Base-by-base conservation (phyloP, 2,113 vertebrate genomes). In the Mormyrus lacerda region DNA sequence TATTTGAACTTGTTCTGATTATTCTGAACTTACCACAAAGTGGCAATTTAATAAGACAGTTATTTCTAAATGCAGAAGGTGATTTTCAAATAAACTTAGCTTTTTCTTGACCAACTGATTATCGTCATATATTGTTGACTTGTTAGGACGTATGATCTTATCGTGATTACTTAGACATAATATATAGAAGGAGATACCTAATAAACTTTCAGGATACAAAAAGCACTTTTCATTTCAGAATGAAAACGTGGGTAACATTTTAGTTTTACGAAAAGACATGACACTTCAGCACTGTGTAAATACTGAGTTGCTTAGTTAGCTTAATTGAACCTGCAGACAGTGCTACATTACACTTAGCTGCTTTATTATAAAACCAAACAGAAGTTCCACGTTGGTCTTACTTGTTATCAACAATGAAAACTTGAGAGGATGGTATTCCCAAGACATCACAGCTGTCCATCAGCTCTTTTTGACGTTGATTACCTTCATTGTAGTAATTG, bases 401-500 rank as follows among this genome's bases (percentile, higher is more conserved):
- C 98, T 97, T 98, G 94, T 96, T 94, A 90, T 99, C 95, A 73
- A 98, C 73, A 91, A 99, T 89, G 65, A 94, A 96, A 91, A 99
- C 93, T 85, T 91, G 90, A 51, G 96, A 96, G 19, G 94, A 82
- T 92, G 97, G 96, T 92, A 99, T 97, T 85, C 98, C 97, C 93
- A 99, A 93, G 79, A 97, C 95, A 19, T 91, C 93, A 94, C 98
- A 99, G 87, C 98, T 99, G 91, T 96, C 92, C 27, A 97, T 89
- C 90, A 99, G 96, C 92, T 99, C 98, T 90, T 96, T 95, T 94
- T 96, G 97, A 89, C 98, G 97, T 88, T 94, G 92, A 86, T 96
- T 93, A 82, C 98, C 98, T 96, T 98, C 96, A 92, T 95, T 96
- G 95, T 98, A 98, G 93, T 97, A 99, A 95, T 99, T 97, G 91